Evolutionary conservation across 2,888 invertebrate genomes (phyloP).

Genomic region (Molanna angustata): DNA sequence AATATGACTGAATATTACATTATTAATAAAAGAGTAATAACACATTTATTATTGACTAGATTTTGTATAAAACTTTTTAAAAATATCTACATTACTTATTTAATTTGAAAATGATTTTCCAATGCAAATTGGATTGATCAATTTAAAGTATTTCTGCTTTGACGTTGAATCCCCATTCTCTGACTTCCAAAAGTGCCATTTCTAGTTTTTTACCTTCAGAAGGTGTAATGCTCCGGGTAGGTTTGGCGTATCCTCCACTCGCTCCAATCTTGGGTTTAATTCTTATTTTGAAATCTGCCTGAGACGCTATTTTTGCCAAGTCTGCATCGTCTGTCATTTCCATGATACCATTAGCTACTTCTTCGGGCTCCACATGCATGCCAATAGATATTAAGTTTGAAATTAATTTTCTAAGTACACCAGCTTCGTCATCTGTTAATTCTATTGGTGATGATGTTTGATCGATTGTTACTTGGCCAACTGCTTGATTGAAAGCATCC

Average conservation of each 20-base stretch:
- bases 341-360: slow-evolving; percentile 6
- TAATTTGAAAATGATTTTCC: no score
- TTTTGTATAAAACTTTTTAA: no score
- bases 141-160: slow-evolving; percentile 19
- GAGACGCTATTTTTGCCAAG: slow-evolving; percentile 11
- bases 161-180: slow-evolving; percentile 19
- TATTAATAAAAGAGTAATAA: no score
- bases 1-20: no score
- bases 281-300: slow-evolving; percentile 15
- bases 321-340: slow-evolving; percentile 14
- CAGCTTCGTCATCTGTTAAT: slow-evolving; percentile 15
- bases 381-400: slow-evolving; percentile 20
- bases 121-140: no score
- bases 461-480: slow-evolving; percentile 18
- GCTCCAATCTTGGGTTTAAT: slow-evolving; percentile 16
- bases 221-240: slow-evolving; percentile 16
- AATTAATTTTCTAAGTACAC: slow-evolving; percentile 10
- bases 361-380: slow-evolving; percentile 19
- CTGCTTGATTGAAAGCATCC: slow-evolving; percentile 20
- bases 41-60: no score
- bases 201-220: slow-evolving; percentile 19
- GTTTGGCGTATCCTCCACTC: slow-evolving; percentile 12
- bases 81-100: no score
- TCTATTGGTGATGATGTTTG: slow-evolving; percentile 13
- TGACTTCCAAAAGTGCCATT: slow-evolving; percentile 15